Evolutionary conservation across 2,797 vertebrate species (phyloP), one percentile per base, ranked within the genome.

Genomic region (Falco naumanni): DNA sequence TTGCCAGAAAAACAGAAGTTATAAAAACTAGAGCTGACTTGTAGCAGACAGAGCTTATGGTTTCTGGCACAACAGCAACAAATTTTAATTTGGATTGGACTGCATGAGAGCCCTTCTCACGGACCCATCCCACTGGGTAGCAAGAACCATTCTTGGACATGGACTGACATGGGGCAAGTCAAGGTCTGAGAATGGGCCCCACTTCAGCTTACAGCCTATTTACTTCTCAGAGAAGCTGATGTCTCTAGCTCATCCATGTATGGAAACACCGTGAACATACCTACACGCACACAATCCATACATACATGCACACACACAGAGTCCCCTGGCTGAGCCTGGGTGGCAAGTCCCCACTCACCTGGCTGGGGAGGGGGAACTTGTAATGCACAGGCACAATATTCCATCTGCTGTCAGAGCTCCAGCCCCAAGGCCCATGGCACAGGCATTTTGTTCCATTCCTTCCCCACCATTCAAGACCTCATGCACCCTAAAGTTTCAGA

Each of bases 281-380:
- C 5, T 5, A 5, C 33, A 16, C 34, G 25, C 28, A 74, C 26
- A 22, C 9, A 39, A 11, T 10, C 19, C 66, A 11, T 8, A 29
- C 4, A 0, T 12, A 20, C 1, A 0, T 7, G 34, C 17, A 10
- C 7, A 9, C 4, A 10, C 4, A 24, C 9, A 8, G 4, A 15
- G 31, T 13, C 17, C n/a, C 21, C 51, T 29, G 7, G 13, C 34
- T 43, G 56, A 74, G 11, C 34, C 22, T 0, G 8, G 22, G 26
- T 1, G 8, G 19, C n/a, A 2, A 0, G 28, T 87, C 68, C 34
- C 16, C 29, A 7, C 51, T 33, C 41, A 18, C 10, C 13, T 34
- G 24, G 24, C 47, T 56, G 22, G 22, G 31, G 12, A 48, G 4
- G 5, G 34, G 24, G 10, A 54, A 71, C 7, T 19, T 81, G 9